Conservation (phyloP, 1,140 invertebrate genomes). For the Orchestia grillus region DNA sequence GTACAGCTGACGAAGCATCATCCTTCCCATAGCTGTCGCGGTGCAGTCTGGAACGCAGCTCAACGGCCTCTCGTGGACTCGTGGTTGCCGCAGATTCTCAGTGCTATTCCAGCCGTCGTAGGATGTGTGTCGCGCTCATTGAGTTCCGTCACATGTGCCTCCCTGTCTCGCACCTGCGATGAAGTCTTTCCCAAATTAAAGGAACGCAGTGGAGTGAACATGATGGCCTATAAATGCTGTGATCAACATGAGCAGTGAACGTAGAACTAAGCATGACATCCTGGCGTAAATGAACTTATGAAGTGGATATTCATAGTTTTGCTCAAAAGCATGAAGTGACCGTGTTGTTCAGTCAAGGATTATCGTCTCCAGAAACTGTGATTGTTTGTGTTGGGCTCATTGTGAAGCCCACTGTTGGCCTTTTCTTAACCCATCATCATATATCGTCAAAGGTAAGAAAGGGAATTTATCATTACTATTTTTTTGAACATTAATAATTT, state of each 20-base stretch:
- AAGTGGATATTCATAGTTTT: neutral
- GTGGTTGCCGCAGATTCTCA: neutral
- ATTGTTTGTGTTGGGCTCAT: neutral
- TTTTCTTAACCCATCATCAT: neutral
- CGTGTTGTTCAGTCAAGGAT: neutral
- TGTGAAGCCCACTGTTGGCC: neutral
- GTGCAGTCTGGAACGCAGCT: slow-evolving; percentile 3
- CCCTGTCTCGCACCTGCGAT: neutral
- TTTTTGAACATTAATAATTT: neutral
- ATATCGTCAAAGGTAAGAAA: slow-evolving; percentile 1
- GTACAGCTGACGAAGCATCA: slow-evolving; percentile 53
- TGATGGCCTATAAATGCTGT: neutral
- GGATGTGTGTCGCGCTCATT: slow-evolving; percentile 11
- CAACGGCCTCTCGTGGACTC: slow-evolving; percentile 18
- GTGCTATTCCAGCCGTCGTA: slow-evolving; percentile 30
- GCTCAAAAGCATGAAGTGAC: neutral
- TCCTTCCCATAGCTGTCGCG: slow-evolving; percentile 43
- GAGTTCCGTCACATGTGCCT: slow-evolving; percentile 1
- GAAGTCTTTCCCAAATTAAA: neutral
- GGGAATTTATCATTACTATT: too few relatives aligned
- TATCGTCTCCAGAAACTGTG: neutral
- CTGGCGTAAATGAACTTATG: neutral
- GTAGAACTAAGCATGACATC: neutral
- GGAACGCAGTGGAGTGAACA: neutral
- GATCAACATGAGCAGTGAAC: neutral